Evolutionary conservation across 2,113 vertebrate species (phyloP).

Genomic region (Sula dactylatra): DNA sequence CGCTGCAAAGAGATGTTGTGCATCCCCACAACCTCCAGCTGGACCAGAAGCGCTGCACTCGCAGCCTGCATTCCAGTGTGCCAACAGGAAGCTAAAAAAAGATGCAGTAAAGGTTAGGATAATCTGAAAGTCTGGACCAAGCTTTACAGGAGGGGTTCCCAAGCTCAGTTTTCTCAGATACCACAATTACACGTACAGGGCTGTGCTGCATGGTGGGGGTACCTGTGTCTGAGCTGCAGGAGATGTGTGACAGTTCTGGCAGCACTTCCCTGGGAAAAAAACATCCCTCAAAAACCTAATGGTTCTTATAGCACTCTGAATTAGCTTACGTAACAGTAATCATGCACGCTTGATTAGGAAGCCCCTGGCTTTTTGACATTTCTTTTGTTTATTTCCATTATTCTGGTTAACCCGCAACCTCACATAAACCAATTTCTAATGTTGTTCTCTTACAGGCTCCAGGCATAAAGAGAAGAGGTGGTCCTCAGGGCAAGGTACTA

Average conservation of each 20-base stretch:
- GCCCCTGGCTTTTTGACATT: neutral
- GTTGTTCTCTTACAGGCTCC: neutral
- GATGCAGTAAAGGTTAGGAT: neutral
- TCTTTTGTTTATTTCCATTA: neutral
- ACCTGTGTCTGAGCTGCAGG: neutral
- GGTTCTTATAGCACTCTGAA: neutral
- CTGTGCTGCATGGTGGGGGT: neutral
- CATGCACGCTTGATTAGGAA: neutral
- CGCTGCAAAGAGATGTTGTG: neutral
- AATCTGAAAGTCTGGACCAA: neutral
- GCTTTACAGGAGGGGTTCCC: neutral
- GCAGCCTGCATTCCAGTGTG: neutral
- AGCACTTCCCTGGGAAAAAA: neutral
- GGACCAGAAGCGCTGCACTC: neutral
- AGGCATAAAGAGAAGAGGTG: neutral
- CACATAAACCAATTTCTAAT: neutral
- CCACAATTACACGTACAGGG: rapidly evolving
- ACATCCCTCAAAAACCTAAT: neutral
- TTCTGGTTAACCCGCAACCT: neutral
- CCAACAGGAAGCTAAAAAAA: neutral
- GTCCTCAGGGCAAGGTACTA: neutral
- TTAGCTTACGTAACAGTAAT: constrained; percentile 26
- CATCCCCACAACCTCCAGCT: neutral
- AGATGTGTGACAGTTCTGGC: neutral
- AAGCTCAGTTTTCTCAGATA: neutral